These are phyloP conservation scores for Dasysyrphus tricinctus DNA, from an alignment of 2,888 invertebrate species.

Conservation along the genomic window DNA sequence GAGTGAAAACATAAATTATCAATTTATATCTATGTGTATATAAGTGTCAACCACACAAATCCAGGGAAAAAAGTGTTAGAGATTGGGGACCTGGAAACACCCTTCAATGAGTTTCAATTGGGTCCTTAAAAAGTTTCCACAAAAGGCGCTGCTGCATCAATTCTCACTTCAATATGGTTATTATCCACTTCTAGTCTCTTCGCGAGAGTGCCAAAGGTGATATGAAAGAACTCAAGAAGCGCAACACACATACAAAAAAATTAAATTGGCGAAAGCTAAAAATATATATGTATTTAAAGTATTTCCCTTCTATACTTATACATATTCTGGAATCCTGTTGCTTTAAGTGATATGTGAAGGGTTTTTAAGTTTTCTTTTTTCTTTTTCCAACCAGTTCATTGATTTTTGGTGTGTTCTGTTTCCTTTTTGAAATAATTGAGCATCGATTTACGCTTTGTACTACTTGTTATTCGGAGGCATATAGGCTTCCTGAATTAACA, in stretches of 20 bases:
- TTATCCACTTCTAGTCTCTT: conserved; percentile 67
- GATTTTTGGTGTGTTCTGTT: no score
- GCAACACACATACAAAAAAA: conserved; percentile 33
- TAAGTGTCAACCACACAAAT: not conserved
- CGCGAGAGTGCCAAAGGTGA: conserved; percentile 65
- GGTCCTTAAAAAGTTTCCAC: conserved; percentile 56
- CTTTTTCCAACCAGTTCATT: no score
- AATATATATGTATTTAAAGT: not conserved
- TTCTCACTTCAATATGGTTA: conserved; percentile 68
- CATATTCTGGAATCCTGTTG: no score
- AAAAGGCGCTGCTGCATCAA: conserved; percentile 61
- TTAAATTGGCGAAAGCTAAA: not conserved
- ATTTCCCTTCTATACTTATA: no score
- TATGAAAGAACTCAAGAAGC: conserved; percentile 63
- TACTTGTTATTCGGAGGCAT: no score
- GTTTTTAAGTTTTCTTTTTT: no score
- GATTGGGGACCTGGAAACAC: conserved; percentile 59
- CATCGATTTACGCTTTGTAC: no score
- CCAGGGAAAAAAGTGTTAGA: conserved; percentile 16
- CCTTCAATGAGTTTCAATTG: conserved; percentile 73
- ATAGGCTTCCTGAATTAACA: no score
- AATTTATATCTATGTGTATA: not conserved
- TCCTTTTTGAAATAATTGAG: no score
- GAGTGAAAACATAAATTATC: not conserved
- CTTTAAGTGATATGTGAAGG: no score